phyloP scores from a whole-genome alignment of 2,797 vertebrate genomes.

The Siniperca scherzeri region DNA sequence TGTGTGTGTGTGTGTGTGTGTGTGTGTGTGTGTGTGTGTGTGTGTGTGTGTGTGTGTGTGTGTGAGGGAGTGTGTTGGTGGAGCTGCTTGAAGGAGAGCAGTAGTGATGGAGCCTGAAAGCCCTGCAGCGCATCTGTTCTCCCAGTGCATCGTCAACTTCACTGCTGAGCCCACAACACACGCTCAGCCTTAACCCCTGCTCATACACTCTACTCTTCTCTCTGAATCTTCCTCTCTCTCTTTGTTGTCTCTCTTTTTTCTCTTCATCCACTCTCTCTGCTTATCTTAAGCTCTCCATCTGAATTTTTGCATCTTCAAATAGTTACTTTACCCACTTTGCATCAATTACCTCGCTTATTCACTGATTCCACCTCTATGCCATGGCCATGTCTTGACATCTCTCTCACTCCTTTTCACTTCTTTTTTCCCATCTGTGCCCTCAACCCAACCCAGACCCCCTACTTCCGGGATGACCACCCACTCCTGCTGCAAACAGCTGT shows the following conservation, averaged over 20 bases:
- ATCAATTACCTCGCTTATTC: constrained; percentile 26
- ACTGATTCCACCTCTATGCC: constrained; percentile 1
- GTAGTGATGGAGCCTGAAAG: constrained; percentile 85
- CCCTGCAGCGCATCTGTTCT: constrained; percentile 85
- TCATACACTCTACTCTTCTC: constrained; percentile 54
- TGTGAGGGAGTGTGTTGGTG: constrained; percentile 59
- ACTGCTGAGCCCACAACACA: constrained; percentile 77
- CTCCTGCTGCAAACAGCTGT: constrained; percentile 37
- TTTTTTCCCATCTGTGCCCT: not conserved
- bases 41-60: constrained; percentile 39
- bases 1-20: constrained; percentile 48
- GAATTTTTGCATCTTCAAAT: constrained; percentile 34
- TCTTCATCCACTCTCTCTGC: constrained; percentile 38
- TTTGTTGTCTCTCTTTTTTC: constrained; percentile 32
- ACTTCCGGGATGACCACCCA: constrained; percentile 10
- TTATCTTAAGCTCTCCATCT: constrained; percentile 43
- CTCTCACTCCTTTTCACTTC: constrained; percentile 7
- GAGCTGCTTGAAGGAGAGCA: constrained; percentile 85
- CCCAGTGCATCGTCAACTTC: constrained; percentile 83
- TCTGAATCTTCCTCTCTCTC: constrained; percentile 51
- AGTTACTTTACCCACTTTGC: constrained; percentile 27
- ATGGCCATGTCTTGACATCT: not conserved
- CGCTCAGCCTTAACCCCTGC: constrained; percentile 71
- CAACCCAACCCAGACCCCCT: not conserved
- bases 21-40: constrained; percentile 45